These are phyloP conservation scores for Mallotus villosus DNA, from an alignment of 2,797 vertebrate genomes.

Conservation along the genomic window DNA sequence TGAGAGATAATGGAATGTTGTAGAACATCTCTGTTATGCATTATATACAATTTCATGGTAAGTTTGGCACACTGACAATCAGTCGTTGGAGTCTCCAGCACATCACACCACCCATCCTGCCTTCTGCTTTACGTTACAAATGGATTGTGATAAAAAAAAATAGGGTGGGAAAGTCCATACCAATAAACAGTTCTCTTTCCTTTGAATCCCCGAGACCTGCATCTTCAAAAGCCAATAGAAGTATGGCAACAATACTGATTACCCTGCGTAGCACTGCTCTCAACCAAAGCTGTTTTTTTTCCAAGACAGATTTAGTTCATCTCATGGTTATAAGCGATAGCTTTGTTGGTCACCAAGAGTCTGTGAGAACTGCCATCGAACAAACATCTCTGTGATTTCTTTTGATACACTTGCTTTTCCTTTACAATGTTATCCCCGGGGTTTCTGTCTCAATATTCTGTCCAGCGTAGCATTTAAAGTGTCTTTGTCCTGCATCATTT, in stretches of 20 bases:
- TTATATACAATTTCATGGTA: neutral
- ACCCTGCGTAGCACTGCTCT: constrained; percentile 13
- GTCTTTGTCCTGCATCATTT: constrained; percentile 37
- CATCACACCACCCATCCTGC: neutral
- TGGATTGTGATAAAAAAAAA: constrained; percentile 1
- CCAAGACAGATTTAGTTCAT: constrained; percentile 2
- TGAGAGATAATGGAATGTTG: neutral
- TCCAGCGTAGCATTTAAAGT: constrained; percentile 34
- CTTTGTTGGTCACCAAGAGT: constrained; percentile 22
- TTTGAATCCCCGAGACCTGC: constrained; percentile 13
- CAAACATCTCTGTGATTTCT: constrained; percentile 35
- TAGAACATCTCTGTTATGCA: neutral
- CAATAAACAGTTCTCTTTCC: constrained; percentile 12
- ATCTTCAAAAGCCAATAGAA: constrained; percentile 7
- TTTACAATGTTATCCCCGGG: constrained; percentile 22
- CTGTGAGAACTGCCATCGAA: constrained; percentile 16
- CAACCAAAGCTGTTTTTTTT: constrained; percentile 14
- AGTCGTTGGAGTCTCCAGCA: neutral
- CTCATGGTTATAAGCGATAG: constrained; percentile 1
- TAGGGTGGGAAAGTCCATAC: constrained; percentile 12
- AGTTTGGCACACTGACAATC: neutral
- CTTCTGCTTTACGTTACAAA: constrained; percentile 5
- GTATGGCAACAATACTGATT: constrained; percentile 11
- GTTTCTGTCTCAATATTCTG: constrained; percentile 19
- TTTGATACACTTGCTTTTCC: constrained; percentile 32